Conservation (phyloP, 2,888 invertebrate genomes). For the Leuctra nigra region DNA sequence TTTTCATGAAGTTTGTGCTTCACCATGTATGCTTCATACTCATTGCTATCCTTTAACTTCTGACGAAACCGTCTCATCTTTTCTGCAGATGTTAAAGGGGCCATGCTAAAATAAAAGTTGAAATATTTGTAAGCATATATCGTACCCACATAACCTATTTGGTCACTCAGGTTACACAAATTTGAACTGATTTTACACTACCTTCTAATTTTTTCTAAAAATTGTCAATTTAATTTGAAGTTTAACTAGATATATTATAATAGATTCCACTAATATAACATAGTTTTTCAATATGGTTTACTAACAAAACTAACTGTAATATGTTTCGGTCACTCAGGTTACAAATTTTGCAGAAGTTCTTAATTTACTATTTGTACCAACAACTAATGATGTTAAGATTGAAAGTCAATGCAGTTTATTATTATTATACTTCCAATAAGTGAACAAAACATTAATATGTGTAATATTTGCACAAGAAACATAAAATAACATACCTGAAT, state of each 20-base stretch:
- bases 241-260: background rate
- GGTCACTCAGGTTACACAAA: background rate
- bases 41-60: background rate
- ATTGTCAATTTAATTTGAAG: background rate
- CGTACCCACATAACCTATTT: too few relatives aligned
- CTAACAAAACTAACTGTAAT: background rate
- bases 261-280: background rate
- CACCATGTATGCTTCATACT: constrained; percentile 7
- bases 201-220: background rate
- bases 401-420: too few relatives aligned
- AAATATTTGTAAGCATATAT: too few relatives aligned
- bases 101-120: background rate
- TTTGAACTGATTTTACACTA: background rate
- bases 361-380: background rate
- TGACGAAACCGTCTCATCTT: background rate
- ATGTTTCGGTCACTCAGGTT: background rate
- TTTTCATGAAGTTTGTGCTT: background rate
- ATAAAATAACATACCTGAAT: too few relatives aligned
- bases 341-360: background rate
- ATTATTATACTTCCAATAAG: too few relatives aligned
- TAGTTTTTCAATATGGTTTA: background rate
- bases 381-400: background rate
- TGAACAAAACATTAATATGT: too few relatives aligned
- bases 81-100: background rate
- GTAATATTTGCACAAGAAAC: too few relatives aligned